Base-by-base conservation (phyloP, 2,888 invertebrate species). In the Cyclophora albipunctata region DNA sequence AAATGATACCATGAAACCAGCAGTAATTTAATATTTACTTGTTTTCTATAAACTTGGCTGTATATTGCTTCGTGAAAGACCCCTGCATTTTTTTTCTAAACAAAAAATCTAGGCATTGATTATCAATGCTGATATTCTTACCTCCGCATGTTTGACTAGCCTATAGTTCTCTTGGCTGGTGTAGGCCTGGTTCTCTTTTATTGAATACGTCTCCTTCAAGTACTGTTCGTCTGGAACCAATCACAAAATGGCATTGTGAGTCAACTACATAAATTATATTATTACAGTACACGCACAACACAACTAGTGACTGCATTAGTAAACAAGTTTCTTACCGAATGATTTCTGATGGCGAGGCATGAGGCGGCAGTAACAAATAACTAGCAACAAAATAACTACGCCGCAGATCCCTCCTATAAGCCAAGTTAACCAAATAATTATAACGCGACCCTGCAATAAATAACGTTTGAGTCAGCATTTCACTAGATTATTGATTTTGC, bases 331-430 rank as follows among this genome's bases (percentile, higher is more conserved):
- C 90, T 89, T 81, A 92, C 92, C 91, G 71, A 91, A 91, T 57
- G 92, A 91, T 84, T 92, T 92, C 80, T 92, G 92, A 71, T 91
- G 90, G 59, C 91, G 91, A 66, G 92, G 92, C 90, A 92, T 91
- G 73, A 92, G 90, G 87, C 92, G 92, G 78, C 92, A 92, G 78
- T 91, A 91, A 82, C 92, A 92, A 67, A 92, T 86, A 69, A 92
- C 82, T 73, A 91, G 82, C 62, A 92, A 90, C 73, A 92, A 89
- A 75, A 92, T 85, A 67, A 91, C 78, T 67, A 92, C 91, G 67
- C 92, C 91, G 67, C 92, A 91, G 66, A 92, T 86, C 57, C 92
- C 92, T 54, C 92, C 92, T 60, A 86, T 75, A 77, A 89, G 84
- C 89, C 89, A 89, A 75, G 85, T 85, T 73, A 88, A 84, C 87